Conservation (phyloP, 2,797 vertebrate genomes). For the Picus viridis region DNA sequence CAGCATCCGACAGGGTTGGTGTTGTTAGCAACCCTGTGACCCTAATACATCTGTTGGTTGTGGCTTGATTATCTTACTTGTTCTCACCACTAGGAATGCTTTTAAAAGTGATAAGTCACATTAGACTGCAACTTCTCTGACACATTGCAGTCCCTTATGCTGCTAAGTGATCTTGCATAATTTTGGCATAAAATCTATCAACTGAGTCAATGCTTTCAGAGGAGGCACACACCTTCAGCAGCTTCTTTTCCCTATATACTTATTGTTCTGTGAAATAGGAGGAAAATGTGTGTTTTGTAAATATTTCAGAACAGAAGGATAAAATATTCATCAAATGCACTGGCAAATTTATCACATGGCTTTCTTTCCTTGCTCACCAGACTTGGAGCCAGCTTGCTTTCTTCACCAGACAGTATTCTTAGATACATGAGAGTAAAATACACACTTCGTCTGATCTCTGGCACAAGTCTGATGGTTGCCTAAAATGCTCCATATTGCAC, state of each 20-base stretch:
- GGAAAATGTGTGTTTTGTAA: not conserved
- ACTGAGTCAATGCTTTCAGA: not conserved
- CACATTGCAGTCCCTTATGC: not conserved
- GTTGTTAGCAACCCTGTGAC: not conserved
- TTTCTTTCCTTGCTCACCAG: not conserved
- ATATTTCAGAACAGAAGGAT: not conserved
- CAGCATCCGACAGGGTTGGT: not conserved
- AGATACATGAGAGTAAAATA: not conserved
- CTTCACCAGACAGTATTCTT: not conserved
- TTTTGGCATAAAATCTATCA: not conserved
- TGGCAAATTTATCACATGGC: not conserved
- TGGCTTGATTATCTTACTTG: not conserved
- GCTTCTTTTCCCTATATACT: not conserved
- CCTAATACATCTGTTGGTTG: not conserved
- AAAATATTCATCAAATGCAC: not conserved
- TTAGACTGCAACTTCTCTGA: not conserved
- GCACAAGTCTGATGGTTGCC: not conserved
- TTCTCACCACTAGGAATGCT: not conserved
- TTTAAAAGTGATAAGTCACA: not conserved
- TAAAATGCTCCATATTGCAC: not conserved
- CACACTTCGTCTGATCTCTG: not conserved
- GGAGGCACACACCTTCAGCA: not conserved
- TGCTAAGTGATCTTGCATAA: not conserved
- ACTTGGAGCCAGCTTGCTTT: not conserved
- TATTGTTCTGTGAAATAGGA: not conserved